Conservation (phyloP, 2,888 invertebrate genomes). For the Isoperla grammatica region DNA sequence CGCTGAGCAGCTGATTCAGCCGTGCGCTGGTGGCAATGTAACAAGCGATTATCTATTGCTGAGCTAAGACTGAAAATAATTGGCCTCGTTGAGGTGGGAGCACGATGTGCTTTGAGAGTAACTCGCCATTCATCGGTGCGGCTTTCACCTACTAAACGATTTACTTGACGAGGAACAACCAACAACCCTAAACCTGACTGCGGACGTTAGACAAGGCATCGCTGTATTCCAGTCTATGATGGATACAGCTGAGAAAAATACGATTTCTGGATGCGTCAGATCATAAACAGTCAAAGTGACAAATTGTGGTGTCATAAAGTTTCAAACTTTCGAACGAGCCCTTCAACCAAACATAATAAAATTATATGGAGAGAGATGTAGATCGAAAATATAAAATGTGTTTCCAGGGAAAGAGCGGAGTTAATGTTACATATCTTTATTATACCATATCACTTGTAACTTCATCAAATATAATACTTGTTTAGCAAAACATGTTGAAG, state of each 20-base stretch:
- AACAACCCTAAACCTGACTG: background rate
- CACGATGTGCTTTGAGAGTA: constrained; percentile 13
- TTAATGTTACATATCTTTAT: constrained; percentile 2
- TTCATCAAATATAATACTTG: constrained; percentile 13
- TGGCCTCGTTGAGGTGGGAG: constrained; percentile 14
- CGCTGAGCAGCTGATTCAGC: too few relatives aligned
- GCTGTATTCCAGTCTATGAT: too few relatives aligned
- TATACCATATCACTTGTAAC: constrained; percentile 15
- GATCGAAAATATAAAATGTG: background rate
- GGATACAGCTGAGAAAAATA: too few relatives aligned
- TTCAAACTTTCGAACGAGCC: too few relatives aligned
- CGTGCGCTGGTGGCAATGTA: background rate
- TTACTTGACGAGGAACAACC: background rate
- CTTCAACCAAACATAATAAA: too few relatives aligned
- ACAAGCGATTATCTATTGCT: constrained; percentile 12
- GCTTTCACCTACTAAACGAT: background rate
- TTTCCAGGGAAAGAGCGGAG: background rate
- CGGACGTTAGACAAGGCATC: too few relatives aligned
- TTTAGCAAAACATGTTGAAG: constrained; percentile 15
- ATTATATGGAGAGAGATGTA: background rate
- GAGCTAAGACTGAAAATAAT: constrained; percentile 19
- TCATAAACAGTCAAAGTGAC: too few relatives aligned
- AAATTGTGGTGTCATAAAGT: too few relatives aligned
- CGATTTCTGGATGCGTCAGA: too few relatives aligned
- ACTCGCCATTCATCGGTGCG: background rate